Percentiles rank a stretch among this genome's conserved stretches.
Evolutionary conservation across 2,888 invertebrate genomes (phyloP).

Genomic region (Microchrysa polita): DNA sequence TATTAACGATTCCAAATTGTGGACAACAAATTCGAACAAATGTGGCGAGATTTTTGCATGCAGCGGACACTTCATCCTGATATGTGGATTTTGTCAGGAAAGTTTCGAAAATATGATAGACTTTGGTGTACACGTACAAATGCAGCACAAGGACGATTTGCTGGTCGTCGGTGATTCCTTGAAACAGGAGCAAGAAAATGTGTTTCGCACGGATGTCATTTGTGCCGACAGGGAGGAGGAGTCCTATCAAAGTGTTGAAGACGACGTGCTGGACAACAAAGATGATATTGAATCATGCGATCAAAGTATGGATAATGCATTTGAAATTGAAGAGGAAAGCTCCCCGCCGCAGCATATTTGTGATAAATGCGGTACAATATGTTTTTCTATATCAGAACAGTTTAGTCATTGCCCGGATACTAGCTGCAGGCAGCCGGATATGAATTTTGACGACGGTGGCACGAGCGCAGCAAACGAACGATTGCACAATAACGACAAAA

Average conservation of each 20-base stretch:
- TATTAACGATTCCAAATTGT: conserved; percentile 46
- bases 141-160: conserved; percentile 9
- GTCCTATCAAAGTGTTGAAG: background rate
- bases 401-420: background rate
- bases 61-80: conserved; percentile 49
- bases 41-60: conserved; percentile 50
- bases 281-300: background rate
- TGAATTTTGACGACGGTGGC: background rate
- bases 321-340: background rate
- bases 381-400: background rate
- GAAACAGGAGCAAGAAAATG: background rate
- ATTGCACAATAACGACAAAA: background rate
- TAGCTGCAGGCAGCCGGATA: background rate
- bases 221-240: background rate
- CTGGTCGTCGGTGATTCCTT: background rate
- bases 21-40: conserved; percentile 50
- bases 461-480: background rate
- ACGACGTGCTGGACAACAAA: background rate
- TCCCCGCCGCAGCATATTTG: background rate
- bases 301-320: background rate
- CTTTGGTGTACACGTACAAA: conserved; percentile 10
- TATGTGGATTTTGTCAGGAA: conserved; percentile 51
- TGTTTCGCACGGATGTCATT: background rate
- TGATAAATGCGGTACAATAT: background rate
- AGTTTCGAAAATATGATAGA: background rate